Conservation (phyloP, 2,797 vertebrate species). For the Poecile montanus region DNA sequence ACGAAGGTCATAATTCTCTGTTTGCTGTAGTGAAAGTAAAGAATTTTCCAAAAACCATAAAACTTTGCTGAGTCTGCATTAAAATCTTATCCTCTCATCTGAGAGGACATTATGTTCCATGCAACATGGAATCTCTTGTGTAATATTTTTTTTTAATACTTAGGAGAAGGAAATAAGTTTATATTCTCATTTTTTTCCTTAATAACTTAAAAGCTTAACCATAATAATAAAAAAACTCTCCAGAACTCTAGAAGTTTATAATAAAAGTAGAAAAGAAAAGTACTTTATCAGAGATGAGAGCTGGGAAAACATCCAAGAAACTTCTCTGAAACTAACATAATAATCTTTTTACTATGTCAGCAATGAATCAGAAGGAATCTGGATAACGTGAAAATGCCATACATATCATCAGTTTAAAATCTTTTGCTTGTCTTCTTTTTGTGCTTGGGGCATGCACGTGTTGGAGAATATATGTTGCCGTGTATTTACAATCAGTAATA, state of each 20-base stretch:
- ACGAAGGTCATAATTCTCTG: background rate
- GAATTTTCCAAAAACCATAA: background rate
- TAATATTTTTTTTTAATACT: background rate
- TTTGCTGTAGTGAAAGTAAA: background rate
- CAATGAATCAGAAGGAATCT: background rate
- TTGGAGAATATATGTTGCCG: background rate
- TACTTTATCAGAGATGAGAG: background rate
- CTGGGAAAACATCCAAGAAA: background rate
- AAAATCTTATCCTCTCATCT: background rate
- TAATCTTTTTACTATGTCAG: background rate
- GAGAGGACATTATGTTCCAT: background rate
- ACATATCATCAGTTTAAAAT: background rate
- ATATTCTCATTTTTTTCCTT: background rate
- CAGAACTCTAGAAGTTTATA: background rate
- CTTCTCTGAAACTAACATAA: background rate
- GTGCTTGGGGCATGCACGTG: rapidly evolving
- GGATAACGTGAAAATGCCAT: background rate
- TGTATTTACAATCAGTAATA: background rate
- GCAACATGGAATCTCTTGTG: background rate
- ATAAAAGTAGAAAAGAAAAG: background rate
- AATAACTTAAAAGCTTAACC: background rate
- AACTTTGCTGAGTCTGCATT: background rate
- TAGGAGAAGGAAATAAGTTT: background rate
- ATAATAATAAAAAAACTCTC: background rate
- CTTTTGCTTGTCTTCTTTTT: background rate